Evolutionary conservation across 30 jellyfish, hydroid and myxozoan species (phyloP).

Genomic region (Phacellophora camtschatica): DNA sequence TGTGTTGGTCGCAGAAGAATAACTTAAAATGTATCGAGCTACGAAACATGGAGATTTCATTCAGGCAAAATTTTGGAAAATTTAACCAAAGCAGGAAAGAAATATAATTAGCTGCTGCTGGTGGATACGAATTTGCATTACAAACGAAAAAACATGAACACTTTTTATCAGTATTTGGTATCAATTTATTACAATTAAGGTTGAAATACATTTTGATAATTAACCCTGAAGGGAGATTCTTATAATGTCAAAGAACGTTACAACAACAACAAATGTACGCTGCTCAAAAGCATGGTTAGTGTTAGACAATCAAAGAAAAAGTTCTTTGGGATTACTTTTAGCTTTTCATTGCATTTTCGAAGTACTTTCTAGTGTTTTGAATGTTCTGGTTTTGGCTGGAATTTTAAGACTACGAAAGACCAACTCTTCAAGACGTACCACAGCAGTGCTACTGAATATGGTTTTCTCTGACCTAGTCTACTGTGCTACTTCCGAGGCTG

Average conservation of each 20-base stretch:
- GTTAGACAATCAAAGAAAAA: background rate
- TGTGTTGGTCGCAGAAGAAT: no score
- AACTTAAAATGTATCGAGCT: no score
- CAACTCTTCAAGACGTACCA: background rate
- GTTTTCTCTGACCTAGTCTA: constrained; percentile 41
- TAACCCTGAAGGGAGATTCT: no score
- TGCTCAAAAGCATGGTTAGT: constrained; percentile 49
- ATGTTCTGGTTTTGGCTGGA: constrained; percentile 3
- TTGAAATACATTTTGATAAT: no score
- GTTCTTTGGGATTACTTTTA: background rate
- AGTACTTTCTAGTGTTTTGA: background rate
- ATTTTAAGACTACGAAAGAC: constrained; percentile 5
- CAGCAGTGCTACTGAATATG: background rate
- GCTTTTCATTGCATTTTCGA: constrained; percentile 26
- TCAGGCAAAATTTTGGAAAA: no score
- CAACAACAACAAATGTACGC: background rate
- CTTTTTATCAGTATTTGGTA: no score
- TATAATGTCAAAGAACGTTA: background rate
- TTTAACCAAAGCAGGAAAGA: no score
- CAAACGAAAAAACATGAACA: no score
- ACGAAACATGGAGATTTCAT: no score
- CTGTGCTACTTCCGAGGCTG: constrained; percentile 34
- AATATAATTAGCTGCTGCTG: no score
- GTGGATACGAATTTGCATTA: no score
- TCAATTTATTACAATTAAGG: no score